Base-by-base conservation (phyloP, 2,113 vertebrate species). In the Semnornis frantzii region DNA sequence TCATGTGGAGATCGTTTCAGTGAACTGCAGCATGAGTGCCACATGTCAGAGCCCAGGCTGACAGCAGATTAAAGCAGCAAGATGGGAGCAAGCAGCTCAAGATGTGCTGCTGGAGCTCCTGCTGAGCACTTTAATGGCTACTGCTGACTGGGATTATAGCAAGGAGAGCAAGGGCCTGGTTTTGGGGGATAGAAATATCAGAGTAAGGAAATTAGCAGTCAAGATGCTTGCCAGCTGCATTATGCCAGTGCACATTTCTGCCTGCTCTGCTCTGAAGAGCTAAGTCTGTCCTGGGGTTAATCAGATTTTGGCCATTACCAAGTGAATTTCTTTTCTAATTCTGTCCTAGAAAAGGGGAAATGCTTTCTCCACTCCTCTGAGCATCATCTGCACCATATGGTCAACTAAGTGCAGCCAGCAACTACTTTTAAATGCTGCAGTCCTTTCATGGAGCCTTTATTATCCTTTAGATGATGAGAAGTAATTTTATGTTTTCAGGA, bases 341-440 rank as follows among this genome's bases (percentile, higher is more conserved):
- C 74, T 85, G 31, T 63, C 68, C 82, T 8, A 85, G 89, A 52
- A 93, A 94, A 86, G 76, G 85, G 86, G 84, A 93, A 88, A 91
- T n/a, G 60, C 74, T 89, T 60, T 77, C 87, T 79, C 72, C 27
- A 39, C 77, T 79, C 42, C 85, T 94, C 93, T 70, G 54, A 85
- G 82, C 16, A 54, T 52, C 69, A 89, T 93, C 82, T 93, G 65
- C 85, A 93, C 89, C 91, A 91, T 92, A 91, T 85, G 87, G 75
- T 44, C 71, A 66, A 69, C 42, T 80, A 85, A 93, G 75, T 81
- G 74, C 86, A 96, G 84, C 74, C 54, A 96, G 91, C 44, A 93
- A 79, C 71, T 73, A 55, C 86, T 91, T 92, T 70, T 55, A 95
- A 92, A 87, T 24, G 75, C 44, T 89, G 55, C 57, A 66, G 64